Conservation (phyloP, 2,797 vertebrate species). For the Melanotaenia parkinsoni region DNA sequence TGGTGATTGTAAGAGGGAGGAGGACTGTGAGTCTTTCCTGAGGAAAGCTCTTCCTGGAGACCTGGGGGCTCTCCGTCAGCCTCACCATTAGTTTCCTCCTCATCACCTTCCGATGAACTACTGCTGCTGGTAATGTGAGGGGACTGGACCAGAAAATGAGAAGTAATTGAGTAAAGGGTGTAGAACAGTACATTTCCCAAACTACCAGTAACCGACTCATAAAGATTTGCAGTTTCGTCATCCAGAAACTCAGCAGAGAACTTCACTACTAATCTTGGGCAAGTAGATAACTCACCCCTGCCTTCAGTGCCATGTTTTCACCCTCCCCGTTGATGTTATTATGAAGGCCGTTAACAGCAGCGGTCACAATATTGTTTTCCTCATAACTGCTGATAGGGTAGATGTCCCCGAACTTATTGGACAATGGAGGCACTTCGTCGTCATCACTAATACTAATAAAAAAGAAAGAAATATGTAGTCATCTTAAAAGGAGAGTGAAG, state of each 20-base stretch:
- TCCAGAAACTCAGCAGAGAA: conserved; percentile 51
- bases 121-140: conserved; percentile 85
- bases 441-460: conserved; percentile 90
- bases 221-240: conserved; percentile 22
- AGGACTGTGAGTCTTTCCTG: conserved; percentile 86
- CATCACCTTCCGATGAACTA: conserved; percentile 94
- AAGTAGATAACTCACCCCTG: conserved; percentile 81
- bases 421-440: conserved; percentile 91
- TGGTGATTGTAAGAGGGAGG: conserved; percentile 91
- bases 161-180: conserved; percentile 17
- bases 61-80: conserved; percentile 84
- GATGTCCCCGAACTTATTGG: conserved; percentile 91
- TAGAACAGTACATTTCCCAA: conserved; percentile 22
- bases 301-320: conserved; percentile 86
- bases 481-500: conserved; percentile 2
- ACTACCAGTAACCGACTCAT: conserved; percentile 29
- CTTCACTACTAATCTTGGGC: conserved; percentile 38
- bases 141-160: conserved; percentile 41
- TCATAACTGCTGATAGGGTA: conserved; percentile 91
- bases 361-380: conserved; percentile 83
- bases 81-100: conserved; percentile 91
- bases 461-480: conserved; percentile 22
- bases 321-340: conserved; percentile 87
- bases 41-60: conserved; percentile 79
- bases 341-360: conserved; percentile 90